phyloP scores from a whole-genome alignment of 1,140 invertebrate genomes.

The Hermetia illucens region DNA sequence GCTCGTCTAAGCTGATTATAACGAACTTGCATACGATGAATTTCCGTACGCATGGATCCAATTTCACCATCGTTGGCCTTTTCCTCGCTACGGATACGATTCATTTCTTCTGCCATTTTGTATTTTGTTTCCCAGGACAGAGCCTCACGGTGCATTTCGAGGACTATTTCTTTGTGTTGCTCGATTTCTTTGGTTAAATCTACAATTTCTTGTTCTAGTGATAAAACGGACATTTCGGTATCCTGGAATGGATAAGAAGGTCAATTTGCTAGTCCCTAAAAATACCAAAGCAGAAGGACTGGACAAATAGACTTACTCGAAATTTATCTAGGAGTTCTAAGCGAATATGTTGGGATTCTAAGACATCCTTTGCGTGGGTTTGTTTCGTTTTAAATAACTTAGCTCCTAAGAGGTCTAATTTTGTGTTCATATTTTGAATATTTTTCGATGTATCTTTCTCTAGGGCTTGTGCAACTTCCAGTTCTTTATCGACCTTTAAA shows the following conservation, averaged over 20 bases:
- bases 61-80: conserved; percentile 44
- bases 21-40: conserved; percentile 66
- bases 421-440: conserved; percentile 42
- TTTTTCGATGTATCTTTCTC: conserved; percentile 39
- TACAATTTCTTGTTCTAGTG: conserved; percentile 49
- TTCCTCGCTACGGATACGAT: conserved; percentile 47
- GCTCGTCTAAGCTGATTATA: conserved; percentile 50
- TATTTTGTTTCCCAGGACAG: conserved; percentile 69
- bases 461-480: conserved; percentile 40
- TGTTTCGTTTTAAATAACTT: conserved; percentile 42
- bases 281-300: too few relatives aligned
- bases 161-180: conserved; percentile 41
- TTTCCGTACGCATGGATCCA: conserved; percentile 59
- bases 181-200: conserved; percentile 49
- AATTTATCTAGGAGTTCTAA: conserved; percentile 36
- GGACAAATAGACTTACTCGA: conserved; percentile 30
- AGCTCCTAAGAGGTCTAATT: conserved; percentile 41
- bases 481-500: conserved; percentile 46
- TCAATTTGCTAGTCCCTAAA: too few relatives aligned
- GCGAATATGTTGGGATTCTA: conserved; percentile 39
- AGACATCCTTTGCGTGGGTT: conserved; percentile 42
- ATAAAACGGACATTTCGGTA: conserved; percentile 45
- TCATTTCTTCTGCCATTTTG: conserved; percentile 51
- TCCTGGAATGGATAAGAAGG: conserved; percentile 27
- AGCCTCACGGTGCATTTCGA: conserved; percentile 47